phyloP scores from a whole-genome alignment of 2,888 invertebrate genomes.

The Andrena bucephala region DNA sequence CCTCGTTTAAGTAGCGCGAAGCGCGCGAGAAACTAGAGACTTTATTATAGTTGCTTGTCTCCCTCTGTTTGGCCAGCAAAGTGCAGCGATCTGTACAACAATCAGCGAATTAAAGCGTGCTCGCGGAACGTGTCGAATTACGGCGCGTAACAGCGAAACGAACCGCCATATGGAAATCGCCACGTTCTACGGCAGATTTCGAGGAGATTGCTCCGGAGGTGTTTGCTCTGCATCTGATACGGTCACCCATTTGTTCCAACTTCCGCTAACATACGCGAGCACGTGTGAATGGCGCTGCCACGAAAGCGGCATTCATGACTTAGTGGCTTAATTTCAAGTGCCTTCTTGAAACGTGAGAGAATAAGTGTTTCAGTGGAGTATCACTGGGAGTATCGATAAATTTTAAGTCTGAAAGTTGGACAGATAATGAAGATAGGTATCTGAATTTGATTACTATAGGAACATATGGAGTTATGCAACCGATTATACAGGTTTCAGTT shows the following conservation, averaged over 20 bases:
- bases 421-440: not conserved
- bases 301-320: not conserved
- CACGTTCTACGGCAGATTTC: slow-evolving; percentile 4
- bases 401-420: not conserved
- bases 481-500: not conserved
- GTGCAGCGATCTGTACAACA: not conserved
- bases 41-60: not conserved
- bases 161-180: slow-evolving; percentile 15
- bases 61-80: not conserved
- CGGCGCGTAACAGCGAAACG: slow-evolving; percentile 14
- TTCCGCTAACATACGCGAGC: slow-evolving; percentile 8
- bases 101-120: slow-evolving; percentile 19
- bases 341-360: not conserved
- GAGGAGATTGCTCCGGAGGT: not conserved
- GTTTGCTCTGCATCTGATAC: slow-evolving; percentile 8
- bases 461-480: not conserved
- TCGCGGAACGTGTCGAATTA: slow-evolving; percentile 26
- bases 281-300: not conserved
- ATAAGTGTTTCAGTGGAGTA: too few relatives aligned
- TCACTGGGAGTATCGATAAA: too few relatives aligned
- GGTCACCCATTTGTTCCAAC: slow-evolving; percentile 11
- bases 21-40: not conserved
- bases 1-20: not conserved
- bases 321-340: not conserved
- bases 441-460: not conserved